A percentile compares a stretch with the other conserved stretches of the same genome.
These are phyloP conservation scores for Lasioglossum villosulum DNA, from an alignment of 2,888 invertebrate species.

Conservation along the genomic window DNA sequence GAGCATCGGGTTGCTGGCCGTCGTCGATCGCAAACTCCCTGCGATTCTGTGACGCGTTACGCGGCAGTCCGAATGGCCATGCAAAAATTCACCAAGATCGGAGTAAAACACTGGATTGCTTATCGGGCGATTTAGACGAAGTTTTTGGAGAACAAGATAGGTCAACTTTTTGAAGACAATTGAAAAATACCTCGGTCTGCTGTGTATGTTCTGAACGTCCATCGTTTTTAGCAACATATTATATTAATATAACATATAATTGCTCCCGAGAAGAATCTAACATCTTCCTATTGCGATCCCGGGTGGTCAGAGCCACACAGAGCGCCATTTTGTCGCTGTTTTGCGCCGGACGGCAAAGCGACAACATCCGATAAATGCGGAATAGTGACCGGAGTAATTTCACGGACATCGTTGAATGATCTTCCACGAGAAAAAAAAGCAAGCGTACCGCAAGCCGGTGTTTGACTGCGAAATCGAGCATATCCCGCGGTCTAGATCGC, in stretches of 20 bases:
- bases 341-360: background rate
- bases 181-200: background rate
- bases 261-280: background rate
- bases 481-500: background rate
- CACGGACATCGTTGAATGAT: background rate
- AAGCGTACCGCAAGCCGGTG: background rate
- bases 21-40: background rate
- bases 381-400: background rate
- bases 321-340: slow-evolving; percentile 9
- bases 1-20: slow-evolving; percentile 5
- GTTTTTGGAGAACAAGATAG: background rate
- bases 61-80: background rate
- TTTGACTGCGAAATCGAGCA: background rate
- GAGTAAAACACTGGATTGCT: background rate
- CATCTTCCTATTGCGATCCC: background rate
- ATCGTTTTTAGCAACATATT: background rate
- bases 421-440: background rate
- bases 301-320: background rate
- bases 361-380: background rate
- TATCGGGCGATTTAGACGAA: background rate
- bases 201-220: too few species aligned
- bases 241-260: too few species aligned
- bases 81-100: background rate
- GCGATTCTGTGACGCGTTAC: background rate
- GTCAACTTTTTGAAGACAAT: background rate